phyloP scores from a whole-genome alignment of 2,113 vertebrate genomes.

The Gambusia holbrooki region DNA sequence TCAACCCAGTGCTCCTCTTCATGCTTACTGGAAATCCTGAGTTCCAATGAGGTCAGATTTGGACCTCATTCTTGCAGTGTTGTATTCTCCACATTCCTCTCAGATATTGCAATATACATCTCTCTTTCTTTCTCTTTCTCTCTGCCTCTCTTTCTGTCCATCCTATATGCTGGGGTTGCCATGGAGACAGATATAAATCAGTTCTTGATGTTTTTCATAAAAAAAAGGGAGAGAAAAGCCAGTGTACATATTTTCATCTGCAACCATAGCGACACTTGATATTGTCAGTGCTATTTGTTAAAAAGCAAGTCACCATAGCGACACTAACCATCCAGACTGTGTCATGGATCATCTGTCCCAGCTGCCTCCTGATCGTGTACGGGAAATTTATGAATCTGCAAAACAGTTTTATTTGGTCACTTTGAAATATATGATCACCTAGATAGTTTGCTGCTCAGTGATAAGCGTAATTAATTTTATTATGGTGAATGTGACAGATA shows the following conservation, averaged over 20 bases:
- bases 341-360: conserved; percentile 67
- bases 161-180: conserved; percentile 73
- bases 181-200: conserved; percentile 78
- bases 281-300: conserved; percentile 74
- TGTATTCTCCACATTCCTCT: conserved; percentile 50
- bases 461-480: no score
- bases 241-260: conserved; percentile 77
- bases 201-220: conserved; percentile 76
- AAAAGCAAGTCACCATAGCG: conserved; percentile 74
- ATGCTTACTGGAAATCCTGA: conserved; percentile 26
- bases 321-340: conserved; percentile 70
- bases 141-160: conserved; percentile 60
- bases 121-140: conserved; percentile 43
- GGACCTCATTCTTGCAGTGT: conserved; percentile 26
- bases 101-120: conserved; percentile 31
- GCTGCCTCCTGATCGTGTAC: conserved; percentile 46
- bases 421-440: background rate
- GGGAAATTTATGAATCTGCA: conserved; percentile 51
- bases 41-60: conserved; percentile 25
- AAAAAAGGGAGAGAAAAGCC: conserved; percentile 44
- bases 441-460: background rate
- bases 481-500: no score
- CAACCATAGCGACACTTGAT: conserved; percentile 78
- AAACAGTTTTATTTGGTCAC: conserved; percentile 30
- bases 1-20: conserved; percentile 9